Base-by-base conservation (phyloP, 2,797 vertebrate genomes). In the Dallia pectoralis region DNA sequence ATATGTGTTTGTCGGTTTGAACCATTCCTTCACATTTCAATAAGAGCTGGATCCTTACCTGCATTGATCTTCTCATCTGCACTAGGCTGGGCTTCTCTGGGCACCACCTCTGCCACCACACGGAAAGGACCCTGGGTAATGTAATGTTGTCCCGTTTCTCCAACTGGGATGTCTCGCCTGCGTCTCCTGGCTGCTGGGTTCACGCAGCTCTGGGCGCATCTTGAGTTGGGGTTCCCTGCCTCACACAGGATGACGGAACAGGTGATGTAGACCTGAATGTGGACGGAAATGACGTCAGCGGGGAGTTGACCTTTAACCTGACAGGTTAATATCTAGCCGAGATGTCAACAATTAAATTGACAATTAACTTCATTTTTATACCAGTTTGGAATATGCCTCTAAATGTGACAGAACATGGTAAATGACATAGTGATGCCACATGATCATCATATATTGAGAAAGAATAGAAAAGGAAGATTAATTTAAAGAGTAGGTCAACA, bases 221-320 rank as follows among this genome's bases (percentile, higher is more conserved):
- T 90, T 71, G 90, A 91, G 12, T 80, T 79, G 22, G 84, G n/a
- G 75, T 74, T 87, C 4, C 30, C 79, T 0, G 70, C 1, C 56
- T 87, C 82, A 18, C 93, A 93, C 80, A 94, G 81, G 77, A 93
- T 89, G 64, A 93, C 90, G 0, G 88, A 87, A 84, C 93, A 94
- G 14, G 85, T 91, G 77, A 93, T 85, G 83, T 85, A 48, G 4
- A 36, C 33, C 33, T 36, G 29, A 70, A 56, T 29, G 56, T 27
- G 29, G 5, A 25, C 15, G 27, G 40, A 64, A n/a, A 47, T 48
- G 49, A 61, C 30, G 40, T 40, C 40, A n/a, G n/a, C n/a, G n/a
- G n/a, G n/a, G n/a, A n/a, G n/a, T n/a, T n/a, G n/a, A n/a, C n/a
- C n/a, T n/a, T n/a, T n/a, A n/a, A n/a, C n/a, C n/a, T n/a, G n/a